Percentiles rank a stretch among this genome's conserved stretches.
phyloP scores from a whole-genome alignment of 2,113 vertebrate genomes.

The Loxodonta africana region DNA sequence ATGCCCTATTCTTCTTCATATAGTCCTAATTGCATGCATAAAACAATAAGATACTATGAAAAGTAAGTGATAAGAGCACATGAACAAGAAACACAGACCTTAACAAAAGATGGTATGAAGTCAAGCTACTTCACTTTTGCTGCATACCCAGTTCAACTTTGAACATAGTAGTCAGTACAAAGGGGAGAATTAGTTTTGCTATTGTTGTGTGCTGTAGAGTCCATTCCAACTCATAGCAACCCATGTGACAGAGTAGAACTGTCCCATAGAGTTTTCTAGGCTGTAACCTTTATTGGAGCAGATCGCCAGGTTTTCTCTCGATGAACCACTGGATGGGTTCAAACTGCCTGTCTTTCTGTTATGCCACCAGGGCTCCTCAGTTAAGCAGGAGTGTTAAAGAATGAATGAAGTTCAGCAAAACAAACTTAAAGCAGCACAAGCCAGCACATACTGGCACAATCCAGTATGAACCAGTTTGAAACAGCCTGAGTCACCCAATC shows the following conservation, averaged over 20 bases:
- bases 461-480: background rate
- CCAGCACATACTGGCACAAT: background rate
- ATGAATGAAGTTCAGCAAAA: background rate
- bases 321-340: no score
- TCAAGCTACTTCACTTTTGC: background rate
- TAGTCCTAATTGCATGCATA: background rate
- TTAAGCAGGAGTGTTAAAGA: background rate
- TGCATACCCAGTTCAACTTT: background rate
- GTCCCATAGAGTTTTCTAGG: no score
- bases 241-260: no score
- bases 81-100: background rate
- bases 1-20: no score
- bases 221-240: no score
- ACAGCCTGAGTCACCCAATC: rapidly evolving
- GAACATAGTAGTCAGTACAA: background rate
- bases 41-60: background rate
- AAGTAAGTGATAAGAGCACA: conserved; percentile 32
- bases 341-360: no score
- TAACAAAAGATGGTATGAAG: background rate
- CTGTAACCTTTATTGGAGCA: no score
- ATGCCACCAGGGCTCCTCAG: no score
- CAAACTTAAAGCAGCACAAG: background rate
- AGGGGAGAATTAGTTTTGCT: background rate
- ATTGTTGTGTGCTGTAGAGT: no score
- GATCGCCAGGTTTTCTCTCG: no score